phyloP scores from a whole-genome alignment of 1,140 invertebrate genomes.

The Chironomus striatipennis region DNA sequence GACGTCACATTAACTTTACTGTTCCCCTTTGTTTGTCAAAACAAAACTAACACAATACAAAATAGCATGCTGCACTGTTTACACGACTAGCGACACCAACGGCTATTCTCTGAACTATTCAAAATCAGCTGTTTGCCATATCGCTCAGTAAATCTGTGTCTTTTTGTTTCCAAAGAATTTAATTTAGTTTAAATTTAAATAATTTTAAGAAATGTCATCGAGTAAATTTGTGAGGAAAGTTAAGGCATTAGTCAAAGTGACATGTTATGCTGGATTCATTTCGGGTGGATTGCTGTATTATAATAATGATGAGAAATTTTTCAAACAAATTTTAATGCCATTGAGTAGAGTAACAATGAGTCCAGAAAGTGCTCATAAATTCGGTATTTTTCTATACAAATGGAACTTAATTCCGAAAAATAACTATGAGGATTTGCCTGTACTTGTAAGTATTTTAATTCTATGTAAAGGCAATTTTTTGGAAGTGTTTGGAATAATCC shows the following conservation, averaged over 20 bases:
- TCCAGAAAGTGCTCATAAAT: background rate
- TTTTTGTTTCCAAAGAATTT: too few relatives aligned
- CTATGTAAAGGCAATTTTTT: too few relatives aligned
- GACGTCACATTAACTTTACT: too few relatives aligned
- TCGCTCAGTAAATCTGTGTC: too few relatives aligned
- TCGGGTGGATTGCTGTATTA: background rate
- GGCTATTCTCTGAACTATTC: too few relatives aligned
- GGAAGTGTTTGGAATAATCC: too few relatives aligned
- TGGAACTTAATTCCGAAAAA: background rate
- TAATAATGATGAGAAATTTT: slow-evolving; percentile 3
- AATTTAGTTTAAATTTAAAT: background rate
- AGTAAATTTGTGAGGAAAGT: background rate
- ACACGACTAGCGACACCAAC: too few relatives aligned
- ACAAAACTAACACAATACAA: too few relatives aligned
- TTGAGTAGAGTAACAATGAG: background rate
- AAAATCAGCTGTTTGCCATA: too few relatives aligned
- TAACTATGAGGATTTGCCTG: background rate
- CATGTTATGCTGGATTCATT: background rate
- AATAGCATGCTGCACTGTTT: too few relatives aligned
- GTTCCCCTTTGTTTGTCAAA: too few relatives aligned
- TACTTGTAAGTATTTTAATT: background rate
- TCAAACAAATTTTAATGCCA: background rate
- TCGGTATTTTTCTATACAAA: background rate
- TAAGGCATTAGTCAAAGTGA: background rate
- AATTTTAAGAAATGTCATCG: background rate